phyloP scores from a whole-genome alignment of 2,888 invertebrate species.

The Phyto melanocephala region DNA sequence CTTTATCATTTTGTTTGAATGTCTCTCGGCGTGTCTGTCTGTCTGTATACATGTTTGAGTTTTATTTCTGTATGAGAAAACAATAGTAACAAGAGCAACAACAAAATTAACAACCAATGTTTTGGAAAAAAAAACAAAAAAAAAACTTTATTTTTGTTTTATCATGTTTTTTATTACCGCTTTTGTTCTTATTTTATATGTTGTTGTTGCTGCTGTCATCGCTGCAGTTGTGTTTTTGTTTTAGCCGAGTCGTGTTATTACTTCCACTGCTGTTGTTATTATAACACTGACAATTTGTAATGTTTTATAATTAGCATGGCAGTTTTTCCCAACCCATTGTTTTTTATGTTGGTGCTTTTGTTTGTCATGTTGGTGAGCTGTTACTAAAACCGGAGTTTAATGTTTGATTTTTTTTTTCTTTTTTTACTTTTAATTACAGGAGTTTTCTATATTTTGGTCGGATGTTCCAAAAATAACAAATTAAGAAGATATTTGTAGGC shows the following conservation, averaged over 20 bases:
- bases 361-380: neutral
- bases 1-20: conserved; percentile 8
- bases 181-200: neutral
- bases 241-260: neutral
- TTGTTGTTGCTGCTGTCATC: neutral
- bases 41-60: neutral
- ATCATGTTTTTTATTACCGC: conserved; percentile 14
- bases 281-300: conserved; percentile 44
- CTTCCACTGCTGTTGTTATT: conserved; percentile 18
- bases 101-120: neutral
- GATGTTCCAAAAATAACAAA: too few species aligned
- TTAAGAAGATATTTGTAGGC: too few species aligned
- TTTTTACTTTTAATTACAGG: neutral
- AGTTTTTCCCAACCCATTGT: conserved; percentile 23
- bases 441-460: too few species aligned
- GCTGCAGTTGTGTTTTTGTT: neutral
- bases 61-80: neutral
- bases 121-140: conserved; percentile 3
- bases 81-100: conserved; percentile 2
- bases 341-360: neutral
- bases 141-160: conserved; percentile 29
- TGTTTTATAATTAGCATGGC: conserved; percentile 53
- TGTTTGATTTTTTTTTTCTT: neutral
- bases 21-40: neutral
- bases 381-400: neutral